Conservation (phyloP, 92 coral and sea anemone species). For the Nematostella vectensis region DNA sequence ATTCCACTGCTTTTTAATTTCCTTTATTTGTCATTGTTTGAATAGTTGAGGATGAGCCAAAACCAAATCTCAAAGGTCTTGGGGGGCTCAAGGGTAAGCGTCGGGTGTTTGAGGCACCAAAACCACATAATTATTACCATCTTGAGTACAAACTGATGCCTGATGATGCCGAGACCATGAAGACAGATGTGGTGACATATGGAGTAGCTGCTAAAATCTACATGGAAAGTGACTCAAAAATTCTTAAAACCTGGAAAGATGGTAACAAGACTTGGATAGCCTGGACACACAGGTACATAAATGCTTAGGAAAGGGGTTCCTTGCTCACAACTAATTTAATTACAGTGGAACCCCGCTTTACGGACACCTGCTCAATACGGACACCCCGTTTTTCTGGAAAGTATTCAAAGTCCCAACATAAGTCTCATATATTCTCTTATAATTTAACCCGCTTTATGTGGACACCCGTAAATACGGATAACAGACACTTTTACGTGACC, state of each 20-base stretch:
- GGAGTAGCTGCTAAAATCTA: slow-evolving; percentile 96
- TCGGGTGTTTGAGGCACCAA: slow-evolving; percentile 81
- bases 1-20: too few species aligned
- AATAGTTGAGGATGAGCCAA: slow-evolving; percentile 80
- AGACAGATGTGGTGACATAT: slow-evolving; percentile 91
- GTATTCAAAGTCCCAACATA: too few species aligned
- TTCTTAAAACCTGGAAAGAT: slow-evolving; percentile 87
- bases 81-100: slow-evolving; percentile 56
- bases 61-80: slow-evolving; percentile 40
- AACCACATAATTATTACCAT: slow-evolving; percentile 85
- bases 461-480: too few species aligned
- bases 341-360: too few species aligned
- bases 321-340: too few species aligned
- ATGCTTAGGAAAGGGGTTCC: not conserved
- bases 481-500: too few species aligned
- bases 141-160: slow-evolving; percentile 86
- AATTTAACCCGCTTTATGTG: too few species aligned
- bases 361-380: too few species aligned
- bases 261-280: slow-evolving; percentile 85
- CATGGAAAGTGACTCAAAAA: slow-evolving; percentile 86
- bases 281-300: slow-evolving; percentile 95
- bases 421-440: too few species aligned
- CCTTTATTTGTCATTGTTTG: too few species aligned
- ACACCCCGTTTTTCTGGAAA: too few species aligned
- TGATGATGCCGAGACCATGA: slow-evolving; percentile 66